Conservation (phyloP, 2,888 invertebrate genomes). For the Mythimna albipuncta region DNA sequence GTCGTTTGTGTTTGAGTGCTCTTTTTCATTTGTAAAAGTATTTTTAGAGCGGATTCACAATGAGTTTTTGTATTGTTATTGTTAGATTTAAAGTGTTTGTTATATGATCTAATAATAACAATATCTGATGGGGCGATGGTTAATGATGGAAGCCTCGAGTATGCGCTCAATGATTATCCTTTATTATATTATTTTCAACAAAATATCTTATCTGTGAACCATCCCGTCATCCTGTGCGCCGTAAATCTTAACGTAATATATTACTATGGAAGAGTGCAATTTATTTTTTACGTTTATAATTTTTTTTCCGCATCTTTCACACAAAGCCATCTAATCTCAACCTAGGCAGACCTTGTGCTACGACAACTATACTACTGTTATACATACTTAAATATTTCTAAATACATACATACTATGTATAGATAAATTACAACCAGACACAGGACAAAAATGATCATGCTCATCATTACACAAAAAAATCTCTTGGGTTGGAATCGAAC, state of each 20-base stretch:
- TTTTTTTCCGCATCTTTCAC: no score
- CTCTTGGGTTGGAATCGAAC: no score
- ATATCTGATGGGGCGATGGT: slow-evolving; percentile 53
- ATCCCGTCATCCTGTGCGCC: no score
- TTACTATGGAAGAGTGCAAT: background rate
- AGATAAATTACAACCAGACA: no score
- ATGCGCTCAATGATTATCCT: background rate
- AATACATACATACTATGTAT: no score
- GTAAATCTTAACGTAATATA: no score
- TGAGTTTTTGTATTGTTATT: slow-evolving; percentile 81
- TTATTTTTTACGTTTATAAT: background rate
- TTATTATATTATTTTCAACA: background rate
- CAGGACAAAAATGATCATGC: no score
- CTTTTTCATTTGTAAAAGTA: slow-evolving; percentile 84
- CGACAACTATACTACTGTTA: no score
- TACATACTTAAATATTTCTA: no score
- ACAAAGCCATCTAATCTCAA: no score
- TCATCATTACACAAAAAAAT: no score
- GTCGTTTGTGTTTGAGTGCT: slow-evolving; percentile 81
- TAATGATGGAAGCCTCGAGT: slow-evolving; percentile 3
- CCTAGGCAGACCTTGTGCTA: no score
- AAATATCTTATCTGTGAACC: background rate
- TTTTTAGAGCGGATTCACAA: slow-evolving; percentile 73
- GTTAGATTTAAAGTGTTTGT: slow-evolving; percentile 55
- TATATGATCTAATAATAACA: background rate